Evolutionary conservation across 2,113 vertebrate genomes (phyloP).

Genomic region (Marmota flaviventris): DNA sequence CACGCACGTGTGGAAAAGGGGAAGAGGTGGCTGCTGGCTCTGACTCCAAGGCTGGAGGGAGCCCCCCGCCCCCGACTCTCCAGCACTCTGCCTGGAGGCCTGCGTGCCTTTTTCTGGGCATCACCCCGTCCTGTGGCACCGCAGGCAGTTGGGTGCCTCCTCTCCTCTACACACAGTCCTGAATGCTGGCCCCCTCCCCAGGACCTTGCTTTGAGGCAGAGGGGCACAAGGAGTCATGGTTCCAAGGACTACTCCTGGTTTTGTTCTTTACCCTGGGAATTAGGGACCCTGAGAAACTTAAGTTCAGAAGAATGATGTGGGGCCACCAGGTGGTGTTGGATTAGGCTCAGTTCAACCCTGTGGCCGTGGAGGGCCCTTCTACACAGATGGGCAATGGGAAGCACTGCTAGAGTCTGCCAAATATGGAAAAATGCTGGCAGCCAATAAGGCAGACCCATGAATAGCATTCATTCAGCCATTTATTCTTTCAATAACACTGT

Average conservation of each 20-base stretch:
- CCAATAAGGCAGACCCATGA: background rate
- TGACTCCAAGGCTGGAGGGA: background rate
- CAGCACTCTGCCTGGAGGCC: background rate
- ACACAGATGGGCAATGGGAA: background rate
- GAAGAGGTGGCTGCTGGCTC: background rate
- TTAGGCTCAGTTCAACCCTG: background rate
- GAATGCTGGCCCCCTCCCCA: background rate
- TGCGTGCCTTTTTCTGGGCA: background rate
- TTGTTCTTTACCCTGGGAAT: background rate
- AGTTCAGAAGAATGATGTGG: background rate
- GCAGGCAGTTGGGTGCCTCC: background rate
- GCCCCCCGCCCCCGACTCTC: too few relatives aligned
- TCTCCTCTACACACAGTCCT: background rate
- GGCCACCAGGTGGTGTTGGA: background rate
- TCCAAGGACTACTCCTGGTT: background rate
- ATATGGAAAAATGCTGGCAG: background rate
- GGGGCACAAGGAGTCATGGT: background rate
- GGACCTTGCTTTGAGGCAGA: background rate
- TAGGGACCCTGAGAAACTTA: background rate
- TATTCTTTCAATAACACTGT: background rate
- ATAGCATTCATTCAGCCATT: background rate
- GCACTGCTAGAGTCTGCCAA: background rate
- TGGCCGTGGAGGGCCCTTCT: background rate
- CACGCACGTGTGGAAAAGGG: background rate
- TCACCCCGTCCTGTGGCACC: background rate